Conservation (phyloP, 2,113 vertebrate genomes). For the cattle (Bos taurus) region ARS-UCD2.0 NC_037349.1:54285001-54285500, state of each 20-base stretch:
- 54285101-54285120: constrained; percentile 60
- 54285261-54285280: not conserved
- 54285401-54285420: not conserved
- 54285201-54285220: constrained; percentile 45
- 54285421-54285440: not conserved
- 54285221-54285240: not conserved
- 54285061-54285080: constrained; percentile 49
- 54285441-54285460: not conserved
- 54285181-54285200: not conserved
- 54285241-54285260: constrained; percentile 52
- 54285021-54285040: constrained; percentile 46
- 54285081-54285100: constrained; percentile 57
- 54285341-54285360: not conserved
- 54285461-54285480: not conserved
- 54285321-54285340: not conserved
- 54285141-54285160: constrained; percentile 46
- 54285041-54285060: constrained; percentile 36
- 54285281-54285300: constrained; percentile 39
- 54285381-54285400: not conserved
- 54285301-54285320: not conserved
- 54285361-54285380: not conserved
- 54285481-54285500: not conserved
- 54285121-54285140: constrained; percentile 54
- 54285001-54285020: constrained; percentile 62
- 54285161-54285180: constrained; percentile 12